Conservation (phyloP, 2,888 invertebrate genomes). For the Ypsolopha scabrella region DNA sequence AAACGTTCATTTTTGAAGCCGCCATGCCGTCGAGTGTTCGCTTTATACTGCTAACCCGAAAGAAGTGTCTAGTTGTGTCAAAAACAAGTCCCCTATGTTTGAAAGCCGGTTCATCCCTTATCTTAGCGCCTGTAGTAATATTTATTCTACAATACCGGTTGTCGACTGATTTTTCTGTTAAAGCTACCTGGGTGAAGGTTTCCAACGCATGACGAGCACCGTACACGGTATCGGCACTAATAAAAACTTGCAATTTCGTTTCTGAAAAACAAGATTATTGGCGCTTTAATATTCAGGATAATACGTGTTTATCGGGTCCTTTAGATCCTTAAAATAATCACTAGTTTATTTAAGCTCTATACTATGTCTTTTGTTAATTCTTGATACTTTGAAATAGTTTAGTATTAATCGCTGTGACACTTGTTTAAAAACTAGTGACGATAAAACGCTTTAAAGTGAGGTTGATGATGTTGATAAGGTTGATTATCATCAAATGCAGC, state of each 20-base stretch:
- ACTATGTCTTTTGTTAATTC: too few species aligned
- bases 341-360: too few species aligned
- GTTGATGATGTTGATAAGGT: too few species aligned
- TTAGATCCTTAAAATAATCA: too few species aligned
- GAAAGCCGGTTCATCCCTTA: slow-evolving; percentile 85
- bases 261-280: neutral
- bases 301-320: too few species aligned
- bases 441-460: too few species aligned
- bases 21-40: slow-evolving; percentile 88
- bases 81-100: slow-evolving; percentile 88
- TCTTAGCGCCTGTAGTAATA: slow-evolving; percentile 71
- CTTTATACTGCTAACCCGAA: slow-evolving; percentile 77
- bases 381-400: too few species aligned
- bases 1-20: slow-evolving; percentile 88
- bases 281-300: too few species aligned
- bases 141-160: slow-evolving; percentile 59
- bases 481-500: too few species aligned
- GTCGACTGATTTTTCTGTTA: slow-evolving; percentile 22
- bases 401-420: too few species aligned
- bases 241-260: slow-evolving; percentile 41
- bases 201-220: slow-evolving; percentile 84
- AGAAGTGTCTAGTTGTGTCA: slow-evolving; percentile 90
- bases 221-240: slow-evolving; percentile 73
- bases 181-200: slow-evolving; percentile 78
- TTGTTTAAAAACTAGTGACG: too few species aligned